Evolutionary conservation across 2,888 invertebrate species (phyloP).

Genomic region (Philereme transversata): DNA sequence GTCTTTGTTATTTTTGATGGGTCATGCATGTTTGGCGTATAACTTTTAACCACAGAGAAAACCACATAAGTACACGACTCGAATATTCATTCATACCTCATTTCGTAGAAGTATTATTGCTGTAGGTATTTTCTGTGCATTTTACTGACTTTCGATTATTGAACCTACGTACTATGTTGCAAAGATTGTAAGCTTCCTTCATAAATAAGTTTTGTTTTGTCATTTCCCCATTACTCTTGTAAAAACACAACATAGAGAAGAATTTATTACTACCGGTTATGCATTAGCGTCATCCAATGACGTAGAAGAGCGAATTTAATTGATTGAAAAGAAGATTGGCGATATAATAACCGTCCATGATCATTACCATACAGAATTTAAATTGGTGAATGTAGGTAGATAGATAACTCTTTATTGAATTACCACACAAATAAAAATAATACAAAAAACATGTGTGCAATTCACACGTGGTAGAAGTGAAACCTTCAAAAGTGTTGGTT

Average conservation of each 20-base stretch:
- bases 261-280: constrained; percentile 31
- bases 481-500: too few species aligned
- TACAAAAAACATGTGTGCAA: too few species aligned
- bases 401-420: too few species aligned
- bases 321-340: too few species aligned
- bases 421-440: too few species aligned
- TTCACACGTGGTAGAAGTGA: too few species aligned
- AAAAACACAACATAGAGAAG: constrained; percentile 24
- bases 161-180: constrained; percentile 21
- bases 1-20: too few species aligned
- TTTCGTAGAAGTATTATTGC: background rate
- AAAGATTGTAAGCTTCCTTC: constrained; percentile 30
- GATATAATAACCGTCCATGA: too few species aligned
- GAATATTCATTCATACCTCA: background rate
- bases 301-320: constrained; percentile 1
- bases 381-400: too few species aligned
- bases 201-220: constrained; percentile 34
- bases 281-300: constrained; percentile 14
- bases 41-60: background rate
- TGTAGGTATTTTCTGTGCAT: background rate
- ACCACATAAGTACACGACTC: background rate
- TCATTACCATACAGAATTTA: too few species aligned
- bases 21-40: too few species aligned
- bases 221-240: constrained; percentile 32
- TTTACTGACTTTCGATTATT: constrained; percentile 13